A percentile compares a stretch with the other conserved stretches of the same genome.
Conservation (phyloP, 2,797 vertebrate species). For the Heliangelus exortis region DNA sequence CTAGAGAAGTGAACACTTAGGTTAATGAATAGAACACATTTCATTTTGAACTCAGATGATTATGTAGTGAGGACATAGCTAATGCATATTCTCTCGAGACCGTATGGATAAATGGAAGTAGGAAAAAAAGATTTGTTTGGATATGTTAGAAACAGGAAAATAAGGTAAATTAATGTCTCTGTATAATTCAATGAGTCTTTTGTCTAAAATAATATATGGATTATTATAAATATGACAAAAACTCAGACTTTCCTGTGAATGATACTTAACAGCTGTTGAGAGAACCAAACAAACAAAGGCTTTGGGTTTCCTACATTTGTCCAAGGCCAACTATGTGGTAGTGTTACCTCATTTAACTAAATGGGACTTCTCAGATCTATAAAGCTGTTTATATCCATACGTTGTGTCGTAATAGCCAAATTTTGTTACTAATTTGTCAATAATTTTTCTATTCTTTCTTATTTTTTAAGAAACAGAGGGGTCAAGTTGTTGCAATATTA, state of each 20-base stretch:
- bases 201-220: conserved; percentile 15
- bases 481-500: background rate
- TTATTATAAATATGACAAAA: conserved; percentile 38
- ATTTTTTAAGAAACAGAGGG: background rate
- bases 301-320: background rate
- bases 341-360: background rate
- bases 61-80: background rate
- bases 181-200: conserved; percentile 1
- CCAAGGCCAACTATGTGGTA: background rate
- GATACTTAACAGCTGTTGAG: conserved; percentile 33
- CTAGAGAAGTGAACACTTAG: background rate
- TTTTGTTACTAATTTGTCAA: background rate
- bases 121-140: background rate
- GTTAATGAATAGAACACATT: background rate
- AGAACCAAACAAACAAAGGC: background rate
- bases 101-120: background rate
- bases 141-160: background rate
- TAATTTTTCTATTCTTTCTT: background rate
- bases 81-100: background rate
- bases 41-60: background rate
- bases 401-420: background rate
- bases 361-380: background rate
- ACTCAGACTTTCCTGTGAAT: background rate
- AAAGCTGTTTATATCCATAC: background rate
- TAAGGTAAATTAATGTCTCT: conserved; percentile 15